Conservation (phyloP, 2,888 invertebrate genomes). For the Tetragnatha montana region DNA sequence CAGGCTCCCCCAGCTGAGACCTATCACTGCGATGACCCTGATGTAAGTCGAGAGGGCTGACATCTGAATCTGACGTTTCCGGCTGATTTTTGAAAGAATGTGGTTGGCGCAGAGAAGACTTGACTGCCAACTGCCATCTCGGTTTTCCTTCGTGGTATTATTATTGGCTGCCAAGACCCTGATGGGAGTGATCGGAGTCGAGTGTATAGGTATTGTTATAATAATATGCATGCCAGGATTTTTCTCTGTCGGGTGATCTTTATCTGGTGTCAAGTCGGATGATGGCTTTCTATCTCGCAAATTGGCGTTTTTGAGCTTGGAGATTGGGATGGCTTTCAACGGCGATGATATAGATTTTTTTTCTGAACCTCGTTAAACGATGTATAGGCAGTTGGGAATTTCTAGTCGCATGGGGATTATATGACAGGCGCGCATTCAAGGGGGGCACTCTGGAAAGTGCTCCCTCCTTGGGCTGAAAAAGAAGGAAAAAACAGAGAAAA, state of each 20-base stretch:
- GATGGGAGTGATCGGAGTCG: background rate
- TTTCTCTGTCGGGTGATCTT: background rate
- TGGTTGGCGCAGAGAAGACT: slow-evolving; percentile 12
- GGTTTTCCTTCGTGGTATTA: background rate
- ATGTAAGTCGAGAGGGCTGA: slow-evolving; percentile 30
- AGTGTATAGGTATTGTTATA: no score
- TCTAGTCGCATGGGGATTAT: no score
- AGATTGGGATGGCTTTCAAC: background rate
- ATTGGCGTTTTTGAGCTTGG: background rate
- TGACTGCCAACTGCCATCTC: slow-evolving; percentile 2
- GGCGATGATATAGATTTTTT: background rate
- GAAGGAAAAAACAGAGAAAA: no score
- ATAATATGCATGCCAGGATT: background rate
- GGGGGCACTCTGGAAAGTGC: no score
- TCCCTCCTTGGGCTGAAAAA: no score
- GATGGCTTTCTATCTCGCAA: background rate
- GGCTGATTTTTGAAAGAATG: slow-evolving; percentile 50
- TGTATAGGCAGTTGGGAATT: no score
- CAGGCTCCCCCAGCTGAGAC: slow-evolving; percentile 19
- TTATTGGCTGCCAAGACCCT: slow-evolving; percentile 7
- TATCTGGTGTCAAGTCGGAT: background rate
- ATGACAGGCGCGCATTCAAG: no score
- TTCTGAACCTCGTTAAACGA: background rate
- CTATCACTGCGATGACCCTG: slow-evolving; percentile 39
- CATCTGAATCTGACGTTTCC: slow-evolving; percentile 67